Conservation (phyloP, 1,140 invertebrate genomes). For the Oryctes rhinoceros region DNA sequence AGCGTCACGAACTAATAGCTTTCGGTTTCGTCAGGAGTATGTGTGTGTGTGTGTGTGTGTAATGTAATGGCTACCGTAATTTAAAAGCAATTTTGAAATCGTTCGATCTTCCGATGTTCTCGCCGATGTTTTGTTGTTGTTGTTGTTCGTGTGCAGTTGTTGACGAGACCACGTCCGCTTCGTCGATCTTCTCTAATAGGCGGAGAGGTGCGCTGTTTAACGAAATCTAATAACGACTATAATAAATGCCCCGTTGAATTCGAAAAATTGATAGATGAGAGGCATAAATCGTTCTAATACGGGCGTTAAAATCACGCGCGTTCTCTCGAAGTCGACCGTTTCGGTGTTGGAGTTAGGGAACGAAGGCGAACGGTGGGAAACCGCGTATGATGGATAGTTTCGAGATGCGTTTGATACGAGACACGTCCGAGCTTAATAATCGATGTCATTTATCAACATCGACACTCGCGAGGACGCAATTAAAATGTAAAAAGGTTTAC, state of each 20-base stretch:
- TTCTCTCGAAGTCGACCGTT: not conserved
- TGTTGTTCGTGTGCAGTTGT: too few relatives aligned
- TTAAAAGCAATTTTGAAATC: constrained; percentile 19
- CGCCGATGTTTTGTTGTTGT: not conserved
- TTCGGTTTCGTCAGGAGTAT: too few relatives aligned
- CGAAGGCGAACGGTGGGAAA: not conserved
- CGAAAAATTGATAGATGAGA: constrained; percentile 27
- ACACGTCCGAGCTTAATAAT: constrained; percentile 9
- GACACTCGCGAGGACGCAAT: not conserved
- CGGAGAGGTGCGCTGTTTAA: not conserved
- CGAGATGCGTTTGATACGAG: not conserved
- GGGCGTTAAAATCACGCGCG: not conserved
- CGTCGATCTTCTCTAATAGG: not conserved
- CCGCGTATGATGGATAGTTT: not conserved
- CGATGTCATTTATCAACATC: constrained; percentile 14
- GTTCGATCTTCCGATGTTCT: not conserved
- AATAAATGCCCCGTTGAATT: constrained; percentile 10
- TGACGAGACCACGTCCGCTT: not conserved
- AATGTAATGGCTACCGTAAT: constrained; percentile 23
- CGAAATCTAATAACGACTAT: constrained; percentile 8
- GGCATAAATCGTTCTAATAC: constrained; percentile 9
- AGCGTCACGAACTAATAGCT: too few relatives aligned
- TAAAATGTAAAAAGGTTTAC: not conserved
- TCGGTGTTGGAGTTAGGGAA: not conserved
- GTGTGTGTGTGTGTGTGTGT: not conserved